phyloP scores from a whole-genome alignment of 1,140 invertebrate species.

The Drosophila equinoxialis region DNA sequence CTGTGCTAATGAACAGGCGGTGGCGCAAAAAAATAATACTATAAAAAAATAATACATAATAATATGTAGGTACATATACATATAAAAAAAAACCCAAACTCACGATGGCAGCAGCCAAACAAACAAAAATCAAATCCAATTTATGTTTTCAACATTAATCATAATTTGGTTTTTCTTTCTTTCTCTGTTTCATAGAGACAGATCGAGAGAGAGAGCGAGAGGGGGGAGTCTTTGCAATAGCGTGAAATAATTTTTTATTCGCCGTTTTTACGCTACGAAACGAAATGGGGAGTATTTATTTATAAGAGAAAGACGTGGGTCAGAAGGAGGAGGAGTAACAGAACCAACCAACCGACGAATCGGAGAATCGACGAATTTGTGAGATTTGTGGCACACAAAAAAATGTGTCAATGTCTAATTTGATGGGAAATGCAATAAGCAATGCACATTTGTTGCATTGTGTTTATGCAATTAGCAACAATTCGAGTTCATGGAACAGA shows the following conservation, averaged over 20 bases:
- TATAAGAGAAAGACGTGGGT: not conserved
- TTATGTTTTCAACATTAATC: conserved; percentile 73
- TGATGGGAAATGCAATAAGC: conserved; percentile 50
- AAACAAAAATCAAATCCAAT: conserved; percentile 80
- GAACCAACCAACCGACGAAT: not conserved
- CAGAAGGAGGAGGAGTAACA: not conserved
- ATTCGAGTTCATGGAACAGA: not conserved
- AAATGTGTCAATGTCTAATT: conserved; percentile 76
- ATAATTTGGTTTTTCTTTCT: conserved; percentile 57
- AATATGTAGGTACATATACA: conserved; percentile 10
- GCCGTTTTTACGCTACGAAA: conserved; percentile 67
- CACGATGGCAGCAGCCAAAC: conserved; percentile 51
- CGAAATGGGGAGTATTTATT: conserved; percentile 9
- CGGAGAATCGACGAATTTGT: not conserved
- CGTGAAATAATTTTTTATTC: conserved; percentile 78
- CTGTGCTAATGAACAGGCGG: conserved; percentile 70
- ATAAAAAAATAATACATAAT: conserved; percentile 4
- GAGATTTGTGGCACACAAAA: not conserved
- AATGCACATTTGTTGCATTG: conserved; percentile 29
- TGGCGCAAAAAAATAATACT: conserved; percentile 53
- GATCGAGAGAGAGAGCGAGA: not conserved
- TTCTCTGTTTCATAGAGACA: not conserved
- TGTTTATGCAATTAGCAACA: conserved; percentile 56
- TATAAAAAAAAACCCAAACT: conserved; percentile 16
- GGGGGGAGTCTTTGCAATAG: conserved; percentile 26